Evolutionary conservation across 1,140 invertebrate species (phyloP).

Genomic region (Trissolcus basalis): DNA sequence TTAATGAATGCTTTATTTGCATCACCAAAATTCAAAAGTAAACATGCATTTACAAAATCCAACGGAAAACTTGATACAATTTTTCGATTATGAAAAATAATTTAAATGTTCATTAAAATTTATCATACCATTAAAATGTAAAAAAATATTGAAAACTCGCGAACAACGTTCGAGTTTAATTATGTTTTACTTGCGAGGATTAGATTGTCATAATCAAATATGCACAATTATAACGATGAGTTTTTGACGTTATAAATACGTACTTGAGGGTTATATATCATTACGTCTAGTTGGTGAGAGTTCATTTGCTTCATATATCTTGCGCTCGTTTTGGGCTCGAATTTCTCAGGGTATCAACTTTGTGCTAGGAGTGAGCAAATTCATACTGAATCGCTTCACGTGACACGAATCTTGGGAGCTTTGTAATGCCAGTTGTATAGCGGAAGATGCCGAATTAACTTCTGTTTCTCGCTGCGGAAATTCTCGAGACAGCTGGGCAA

Average conservation of each 20-base stretch:
- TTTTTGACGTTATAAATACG: constrained; percentile 30
- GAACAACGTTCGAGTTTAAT: too few relatives aligned
- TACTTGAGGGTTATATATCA: constrained; percentile 22
- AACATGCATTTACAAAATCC: too few relatives aligned
- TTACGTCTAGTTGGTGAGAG: constrained; percentile 3
- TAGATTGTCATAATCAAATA: constrained; percentile 30
- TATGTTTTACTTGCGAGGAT: too few relatives aligned
- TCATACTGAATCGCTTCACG: constrained; percentile 58
- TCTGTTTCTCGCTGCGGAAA: constrained; percentile 58
- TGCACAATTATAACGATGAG: constrained; percentile 29
- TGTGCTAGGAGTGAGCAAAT: constrained; percentile 46
- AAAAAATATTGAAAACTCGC: not conserved
- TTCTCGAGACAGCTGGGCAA: constrained; percentile 56
- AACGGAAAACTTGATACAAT: too few relatives aligned
- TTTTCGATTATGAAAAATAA: too few relatives aligned
- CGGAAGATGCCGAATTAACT: constrained; percentile 60
- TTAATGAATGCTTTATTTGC: too few relatives aligned
- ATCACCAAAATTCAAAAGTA: too few relatives aligned
- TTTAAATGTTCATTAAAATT: too few relatives aligned
- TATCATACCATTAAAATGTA: not conserved
- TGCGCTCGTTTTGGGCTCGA: constrained; percentile 36
- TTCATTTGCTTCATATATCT: constrained; percentile 47
- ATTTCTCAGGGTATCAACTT: constrained; percentile 51
- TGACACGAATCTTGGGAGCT: constrained; percentile 58
- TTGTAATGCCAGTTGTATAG: constrained; percentile 56